Base-by-base conservation (phyloP, 2,888 invertebrate species). In the Penaeus monodon region DNA sequence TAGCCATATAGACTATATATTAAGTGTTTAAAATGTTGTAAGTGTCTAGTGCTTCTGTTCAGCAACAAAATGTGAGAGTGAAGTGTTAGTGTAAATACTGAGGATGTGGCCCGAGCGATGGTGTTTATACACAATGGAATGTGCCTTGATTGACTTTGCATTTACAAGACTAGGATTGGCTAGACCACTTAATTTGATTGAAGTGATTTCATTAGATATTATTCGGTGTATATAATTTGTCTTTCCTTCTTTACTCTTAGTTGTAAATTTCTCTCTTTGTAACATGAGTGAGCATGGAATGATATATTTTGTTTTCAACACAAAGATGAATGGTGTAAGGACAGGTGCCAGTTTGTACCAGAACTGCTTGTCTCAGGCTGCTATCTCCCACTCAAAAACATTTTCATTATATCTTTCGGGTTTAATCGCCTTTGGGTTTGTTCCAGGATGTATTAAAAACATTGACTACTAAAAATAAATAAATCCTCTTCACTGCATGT, bases 61-160 rank as follows among this genome's bases (percentile, higher is more conserved):
- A 33, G 78, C 77, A 78, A 73, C 33, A 64, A 57, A 84, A 85
- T 24, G 78, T 38, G 68, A 68, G 57, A 49, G 27, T 85, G 70
- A 85, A 68, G 85, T 70, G 85, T 85, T 85, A 68, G 85, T 79
- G 85, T 70, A 73, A 63, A 79, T 85, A 79, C 68, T 73, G 78
- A 74, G 17, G 66, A 76, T 77, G 44, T 82, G 83, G 80, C 79
- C 65, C 64, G 83, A 83, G 73, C 38, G 76, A 24, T 49, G 68
- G 85, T 85, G 85, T 64, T 84, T 63, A 49, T 33, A 79, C 65
- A 73, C 86, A 73, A 66, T 63, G 78, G 79, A 73, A 87, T 76
- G 83, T 83, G 86, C 86, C 86, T 79, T 83, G 83, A 80, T 65
- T 85, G 81, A 82, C 82, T 78, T 78, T 87, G 83, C 86, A 87